Conservation (phyloP, 2,797 vertebrate species). For the Ctenochaetus hawaiiensis region DNA sequence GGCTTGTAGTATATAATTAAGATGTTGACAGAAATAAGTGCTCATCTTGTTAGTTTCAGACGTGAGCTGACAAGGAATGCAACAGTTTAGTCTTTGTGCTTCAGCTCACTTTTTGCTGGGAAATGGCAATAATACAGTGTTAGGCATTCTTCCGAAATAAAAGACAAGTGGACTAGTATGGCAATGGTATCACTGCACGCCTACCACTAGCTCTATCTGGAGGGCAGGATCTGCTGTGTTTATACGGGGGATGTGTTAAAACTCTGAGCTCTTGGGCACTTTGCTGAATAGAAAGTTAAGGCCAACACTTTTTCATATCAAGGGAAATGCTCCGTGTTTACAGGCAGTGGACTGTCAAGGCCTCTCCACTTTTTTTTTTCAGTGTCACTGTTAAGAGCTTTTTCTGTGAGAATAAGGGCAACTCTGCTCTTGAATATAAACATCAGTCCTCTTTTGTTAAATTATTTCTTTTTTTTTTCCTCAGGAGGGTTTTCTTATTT, state of each 20-base stretch:
- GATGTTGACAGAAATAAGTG: conserved; percentile 56
- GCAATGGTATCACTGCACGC: conserved; percentile 7
- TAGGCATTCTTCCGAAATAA: conserved; percentile 51
- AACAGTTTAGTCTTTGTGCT: conserved; percentile 69
- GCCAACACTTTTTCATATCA: conserved; percentile 36
- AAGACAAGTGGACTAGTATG: conserved; percentile 8
- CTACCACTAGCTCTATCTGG: conserved; percentile 22
- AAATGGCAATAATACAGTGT: conserved; percentile 71
- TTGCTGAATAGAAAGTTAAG: conserved; percentile 52
- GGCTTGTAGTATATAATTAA: conserved; percentile 58
- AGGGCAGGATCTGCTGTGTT: conserved; percentile 65
- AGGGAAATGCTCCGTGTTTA: conserved; percentile 50
- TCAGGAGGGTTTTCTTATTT: conserved; percentile 30
- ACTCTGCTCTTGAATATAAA: conserved; percentile 26
- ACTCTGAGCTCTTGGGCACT: conserved; percentile 35
- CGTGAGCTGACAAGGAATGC: conserved; percentile 36
- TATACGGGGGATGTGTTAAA: conserved; percentile 68
- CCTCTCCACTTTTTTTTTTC: conserved; percentile 36
- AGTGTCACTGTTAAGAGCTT: conserved; percentile 36
- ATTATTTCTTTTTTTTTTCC: conserved; percentile 31
- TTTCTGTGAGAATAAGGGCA: conserved; percentile 37
- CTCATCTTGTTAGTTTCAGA: conserved; percentile 49
- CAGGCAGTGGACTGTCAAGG: conserved; percentile 30
- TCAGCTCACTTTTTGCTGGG: conserved; percentile 36
- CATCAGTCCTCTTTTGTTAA: conserved; percentile 33